A percentile compares a stretch with the other conserved stretches of the same genome.
Conservation (phyloP, 1,140 invertebrate species). For the Zaprionus ornatus region DNA sequence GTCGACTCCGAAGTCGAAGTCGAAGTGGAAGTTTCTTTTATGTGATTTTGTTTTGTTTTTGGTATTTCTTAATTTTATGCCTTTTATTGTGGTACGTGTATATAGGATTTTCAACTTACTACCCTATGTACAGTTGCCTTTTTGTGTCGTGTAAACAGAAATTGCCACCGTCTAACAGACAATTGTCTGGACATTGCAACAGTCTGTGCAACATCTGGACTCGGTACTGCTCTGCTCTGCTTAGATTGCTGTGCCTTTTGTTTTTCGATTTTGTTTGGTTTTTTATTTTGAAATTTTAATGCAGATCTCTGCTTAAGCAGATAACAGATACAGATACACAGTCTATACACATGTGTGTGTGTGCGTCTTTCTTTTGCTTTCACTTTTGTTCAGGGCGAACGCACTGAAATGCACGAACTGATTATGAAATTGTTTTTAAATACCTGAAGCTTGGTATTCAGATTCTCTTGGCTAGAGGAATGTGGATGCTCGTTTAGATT, state of each 20-base stretch:
- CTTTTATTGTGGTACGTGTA: slow-evolving; percentile 36
- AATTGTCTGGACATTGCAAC: slow-evolving; percentile 46
- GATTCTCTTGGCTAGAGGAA: not conserved
- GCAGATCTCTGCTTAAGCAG: slow-evolving; percentile 10
- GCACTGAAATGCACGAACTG: slow-evolving; percentile 19
- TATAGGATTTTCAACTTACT: not conserved
- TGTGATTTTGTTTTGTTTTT: slow-evolving; percentile 44
- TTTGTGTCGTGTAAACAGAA: slow-evolving; percentile 69
- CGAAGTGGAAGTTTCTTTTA: slow-evolving; percentile 57
- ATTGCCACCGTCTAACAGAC: slow-evolving; percentile 50
- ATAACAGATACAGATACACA: slow-evolving; percentile 12
- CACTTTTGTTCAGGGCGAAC: slow-evolving; percentile 33
- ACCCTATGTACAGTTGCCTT: slow-evolving; percentile 46
- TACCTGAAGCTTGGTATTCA: not conserved
- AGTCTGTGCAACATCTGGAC: slow-evolving; percentile 43
- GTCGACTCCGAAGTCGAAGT: slow-evolving; percentile 22
- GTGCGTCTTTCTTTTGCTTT: slow-evolving; percentile 28
- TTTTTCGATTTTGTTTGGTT: slow-evolving; percentile 16
- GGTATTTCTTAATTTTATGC: slow-evolving; percentile 68
- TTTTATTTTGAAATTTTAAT: slow-evolving; percentile 28
- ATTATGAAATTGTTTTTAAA: slow-evolving; percentile 22
- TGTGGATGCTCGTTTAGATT: not conserved
- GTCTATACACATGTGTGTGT: not conserved
- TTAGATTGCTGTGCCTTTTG: not conserved
- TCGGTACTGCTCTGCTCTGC: slow-evolving; percentile 11